phyloP scores from a whole-genome alignment of 2,888 invertebrate genomes.

The Lumbricus terrestris region DNA sequence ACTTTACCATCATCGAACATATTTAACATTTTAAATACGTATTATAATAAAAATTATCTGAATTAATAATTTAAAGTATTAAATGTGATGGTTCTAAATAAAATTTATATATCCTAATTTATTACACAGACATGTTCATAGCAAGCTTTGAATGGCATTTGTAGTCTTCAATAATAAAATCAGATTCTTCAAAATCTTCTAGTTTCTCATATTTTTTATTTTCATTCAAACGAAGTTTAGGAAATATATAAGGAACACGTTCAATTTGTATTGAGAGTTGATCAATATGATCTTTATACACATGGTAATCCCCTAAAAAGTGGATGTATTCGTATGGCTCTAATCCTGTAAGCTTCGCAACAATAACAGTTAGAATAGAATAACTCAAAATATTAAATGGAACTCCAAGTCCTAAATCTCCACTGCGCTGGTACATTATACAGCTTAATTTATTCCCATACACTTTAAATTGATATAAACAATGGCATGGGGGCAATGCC shows the following conservation, averaged over 20 bases:
- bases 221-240: no score
- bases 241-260: slow-evolving; percentile 76
- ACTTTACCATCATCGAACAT: no score
- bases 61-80: no score
- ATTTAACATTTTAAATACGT: no score
- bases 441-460: slow-evolving; percentile 76
- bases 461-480: slow-evolving; percentile 91
- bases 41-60: no score
- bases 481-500: slow-evolving; percentile 96
- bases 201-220: no score
- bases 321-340: slow-evolving; percentile 93
- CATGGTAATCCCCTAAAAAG: slow-evolving; percentile 90
- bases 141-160: no score
- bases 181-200: no score
- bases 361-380: slow-evolving; percentile 87
- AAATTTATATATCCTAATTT: no score
- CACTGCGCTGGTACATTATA: slow-evolving; percentile 90
- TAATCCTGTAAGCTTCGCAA: slow-evolving; percentile 87
- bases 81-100: no score
- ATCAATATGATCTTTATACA: slow-evolving; percentile 85
- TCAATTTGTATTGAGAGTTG: slow-evolving; percentile 74
- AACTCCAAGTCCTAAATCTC: slow-evolving; percentile 89
- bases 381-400: slow-evolving; percentile 98
- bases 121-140: no score
- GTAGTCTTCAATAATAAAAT: no score